These are phyloP conservation scores for Drosophila guanche DNA, from an alignment of 1,140 invertebrate genomes.

Conservation along the genomic window DNA sequence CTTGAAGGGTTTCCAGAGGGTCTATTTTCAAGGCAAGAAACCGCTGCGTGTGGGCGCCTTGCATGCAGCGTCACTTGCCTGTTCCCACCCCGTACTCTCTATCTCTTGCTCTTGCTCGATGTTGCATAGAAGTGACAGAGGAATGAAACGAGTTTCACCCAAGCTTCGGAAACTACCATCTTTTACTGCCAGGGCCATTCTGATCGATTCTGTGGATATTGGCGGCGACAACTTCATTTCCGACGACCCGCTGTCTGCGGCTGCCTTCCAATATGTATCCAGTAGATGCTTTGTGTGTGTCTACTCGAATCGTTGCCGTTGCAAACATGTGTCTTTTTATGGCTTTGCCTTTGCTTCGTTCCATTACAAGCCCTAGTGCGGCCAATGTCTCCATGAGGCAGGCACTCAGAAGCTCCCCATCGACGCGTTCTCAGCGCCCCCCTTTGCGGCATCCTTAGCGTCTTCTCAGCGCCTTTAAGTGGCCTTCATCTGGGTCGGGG, in stretches of 20 bases:
- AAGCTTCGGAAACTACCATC: conserved; percentile 41
- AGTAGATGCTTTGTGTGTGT: conserved; percentile 28
- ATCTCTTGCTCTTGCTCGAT: no score
- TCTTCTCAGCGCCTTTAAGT: conserved; percentile 53
- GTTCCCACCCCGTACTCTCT: conserved; percentile 18
- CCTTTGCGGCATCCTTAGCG: conserved; percentile 29
- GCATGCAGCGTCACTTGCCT: conserved; percentile 52
- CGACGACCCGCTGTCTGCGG: conserved; percentile 30
- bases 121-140: conserved; percentile 36
- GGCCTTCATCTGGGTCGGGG: conserved; percentile 59
- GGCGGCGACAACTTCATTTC: conserved; percentile 70
- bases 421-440: conserved; percentile 21
- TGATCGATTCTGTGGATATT: conserved; percentile 53
- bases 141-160: conserved; percentile 50
- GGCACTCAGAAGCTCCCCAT: conserved; percentile 41
- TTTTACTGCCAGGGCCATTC: conserved; percentile 68
- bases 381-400: conserved; percentile 10
- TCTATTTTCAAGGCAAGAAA: conserved; percentile 4
- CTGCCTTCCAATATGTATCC: conserved; percentile 24
- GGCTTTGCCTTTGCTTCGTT: conserved; percentile 32
- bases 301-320: conserved; percentile 6
- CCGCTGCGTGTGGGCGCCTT: conserved; percentile 26
- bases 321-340: conserved; percentile 44
- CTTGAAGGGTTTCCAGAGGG: conserved; percentile 33
- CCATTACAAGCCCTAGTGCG: conserved; percentile 27